Conservation (phyloP, 2,888 invertebrate species). For the Rotaria magnacalcarata region DNA sequence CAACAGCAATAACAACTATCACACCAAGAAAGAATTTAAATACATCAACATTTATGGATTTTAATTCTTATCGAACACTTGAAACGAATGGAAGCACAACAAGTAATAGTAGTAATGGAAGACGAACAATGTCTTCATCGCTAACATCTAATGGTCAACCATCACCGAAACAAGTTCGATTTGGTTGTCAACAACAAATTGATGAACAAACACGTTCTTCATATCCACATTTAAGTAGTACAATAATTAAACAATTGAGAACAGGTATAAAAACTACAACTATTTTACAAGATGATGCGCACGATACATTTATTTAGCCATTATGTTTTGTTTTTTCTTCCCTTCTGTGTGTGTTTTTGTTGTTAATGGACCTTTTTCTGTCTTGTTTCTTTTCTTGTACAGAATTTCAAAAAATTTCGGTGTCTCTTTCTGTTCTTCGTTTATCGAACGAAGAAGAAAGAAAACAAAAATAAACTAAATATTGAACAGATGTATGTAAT, state of each 20-base stretch:
- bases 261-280: background rate
- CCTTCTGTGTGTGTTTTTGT: background rate
- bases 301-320: background rate
- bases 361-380: background rate
- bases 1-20: background rate
- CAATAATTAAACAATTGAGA: constrained; percentile 10
- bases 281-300: background rate
- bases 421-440: constrained; percentile 16
- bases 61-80: background rate
- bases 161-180: constrained; percentile 28
- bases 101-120: background rate
- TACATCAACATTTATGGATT: constrained; percentile 3
- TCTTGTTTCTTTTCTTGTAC: background rate
- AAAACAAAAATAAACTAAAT: constrained; percentile 20
- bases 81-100: background rate
- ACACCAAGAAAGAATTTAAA: background rate
- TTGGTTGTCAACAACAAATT: constrained; percentile 8
- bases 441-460: background rate
- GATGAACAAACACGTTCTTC: background rate
- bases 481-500: background rate
- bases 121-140: background rate
- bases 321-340: background rate
- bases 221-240: constrained; percentile 34
- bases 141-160: background rate
- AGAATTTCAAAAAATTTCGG: background rate